A percentile compares a stretch with the other conserved stretches of the same genome.
These are phyloP conservation scores for Helicoverpa armigera DNA, from an alignment of 1,140 invertebrate species.

Conservation along the genomic window DNA sequence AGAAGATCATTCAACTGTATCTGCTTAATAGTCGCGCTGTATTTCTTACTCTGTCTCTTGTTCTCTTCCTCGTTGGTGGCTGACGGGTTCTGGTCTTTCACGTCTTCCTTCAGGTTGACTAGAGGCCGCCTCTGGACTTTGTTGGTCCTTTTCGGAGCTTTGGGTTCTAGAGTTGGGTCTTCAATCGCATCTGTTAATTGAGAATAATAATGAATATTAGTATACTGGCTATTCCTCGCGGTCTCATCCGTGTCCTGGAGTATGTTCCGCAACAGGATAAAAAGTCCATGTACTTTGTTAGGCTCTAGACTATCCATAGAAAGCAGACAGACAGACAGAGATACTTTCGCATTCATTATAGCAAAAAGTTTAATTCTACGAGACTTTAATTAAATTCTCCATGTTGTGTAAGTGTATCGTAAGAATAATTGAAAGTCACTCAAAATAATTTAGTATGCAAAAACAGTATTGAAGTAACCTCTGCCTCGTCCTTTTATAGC, in stretches of 20 bases:
- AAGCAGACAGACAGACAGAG: too few species aligned
- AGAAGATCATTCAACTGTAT: slow-evolving; percentile 75
- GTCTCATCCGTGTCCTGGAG: too few species aligned
- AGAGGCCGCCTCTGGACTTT: slow-evolving; percentile 73
- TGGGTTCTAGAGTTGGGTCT: slow-evolving; percentile 65
- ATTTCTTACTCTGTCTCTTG: slow-evolving; percentile 82
- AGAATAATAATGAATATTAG: neutral
- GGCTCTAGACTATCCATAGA: too few species aligned
- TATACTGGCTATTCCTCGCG: neutral
- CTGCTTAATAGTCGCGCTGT: slow-evolving; percentile 77
- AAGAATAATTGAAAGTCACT: too few species aligned
- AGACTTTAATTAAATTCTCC: too few species aligned
- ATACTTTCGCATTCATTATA: too few species aligned
- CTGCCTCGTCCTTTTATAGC: too few species aligned
- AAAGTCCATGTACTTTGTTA: too few species aligned
- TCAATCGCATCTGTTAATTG: slow-evolving; percentile 67
- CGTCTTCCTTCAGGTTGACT: slow-evolving; percentile 63
- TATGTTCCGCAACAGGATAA: too few species aligned
- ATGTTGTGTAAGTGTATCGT: too few species aligned
- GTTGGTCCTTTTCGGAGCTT: slow-evolving; percentile 51
- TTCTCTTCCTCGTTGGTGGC: slow-evolving; percentile 80
- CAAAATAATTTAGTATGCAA: neutral
- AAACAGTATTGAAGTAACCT: neutral
- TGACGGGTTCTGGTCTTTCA: slow-evolving; percentile 72
- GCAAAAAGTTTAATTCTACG: too few species aligned